A percentile compares a stretch with the other conserved stretches of the same genome.
These are phyloP conservation scores for Stercorarius parasiticus DNA, from an alignment of 2,113 vertebrate species.

Conservation along the genomic window DNA sequence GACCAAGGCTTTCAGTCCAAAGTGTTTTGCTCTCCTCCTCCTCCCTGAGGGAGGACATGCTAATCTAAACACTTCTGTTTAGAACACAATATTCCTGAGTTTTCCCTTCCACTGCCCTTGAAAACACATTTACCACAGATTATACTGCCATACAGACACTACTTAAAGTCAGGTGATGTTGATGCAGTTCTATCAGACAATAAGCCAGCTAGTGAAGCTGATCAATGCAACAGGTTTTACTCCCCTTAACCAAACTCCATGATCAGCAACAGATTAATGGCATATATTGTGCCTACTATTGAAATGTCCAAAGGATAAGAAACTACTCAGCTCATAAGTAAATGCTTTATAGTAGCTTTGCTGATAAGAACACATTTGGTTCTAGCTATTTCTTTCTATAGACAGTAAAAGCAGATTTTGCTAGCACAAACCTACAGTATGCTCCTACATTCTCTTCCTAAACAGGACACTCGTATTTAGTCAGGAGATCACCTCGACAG, in stretches of 20 bases:
- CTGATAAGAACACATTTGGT: not conserved
- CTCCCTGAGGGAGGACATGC: not conserved
- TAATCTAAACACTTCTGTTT: not conserved
- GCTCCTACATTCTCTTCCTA: not conserved
- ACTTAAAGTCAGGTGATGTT: not conserved
- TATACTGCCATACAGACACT: not conserved
- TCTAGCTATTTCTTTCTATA: not conserved
- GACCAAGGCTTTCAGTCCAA: not conserved
- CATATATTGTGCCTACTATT: not conserved
- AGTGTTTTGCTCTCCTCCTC: not conserved
- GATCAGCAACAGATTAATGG: not conserved
- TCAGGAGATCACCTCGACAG: not conserved
- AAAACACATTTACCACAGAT: not conserved
- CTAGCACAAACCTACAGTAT: not conserved
- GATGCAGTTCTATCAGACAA: not conserved
- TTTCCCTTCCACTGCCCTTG: not conserved
- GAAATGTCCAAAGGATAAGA: not conserved
- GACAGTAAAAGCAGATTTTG: not conserved
- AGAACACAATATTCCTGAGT: not conserved
- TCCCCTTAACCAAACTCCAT: not conserved
- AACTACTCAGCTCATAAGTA: not conserved
- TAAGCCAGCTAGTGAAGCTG: not conserved
- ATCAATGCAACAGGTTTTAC: not conserved
- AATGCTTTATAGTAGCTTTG: not conserved
- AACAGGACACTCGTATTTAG: not conserved